Evolutionary conservation across 1,140 invertebrate genomes (phyloP).

Genomic region (Drosophila hydei): DNA sequence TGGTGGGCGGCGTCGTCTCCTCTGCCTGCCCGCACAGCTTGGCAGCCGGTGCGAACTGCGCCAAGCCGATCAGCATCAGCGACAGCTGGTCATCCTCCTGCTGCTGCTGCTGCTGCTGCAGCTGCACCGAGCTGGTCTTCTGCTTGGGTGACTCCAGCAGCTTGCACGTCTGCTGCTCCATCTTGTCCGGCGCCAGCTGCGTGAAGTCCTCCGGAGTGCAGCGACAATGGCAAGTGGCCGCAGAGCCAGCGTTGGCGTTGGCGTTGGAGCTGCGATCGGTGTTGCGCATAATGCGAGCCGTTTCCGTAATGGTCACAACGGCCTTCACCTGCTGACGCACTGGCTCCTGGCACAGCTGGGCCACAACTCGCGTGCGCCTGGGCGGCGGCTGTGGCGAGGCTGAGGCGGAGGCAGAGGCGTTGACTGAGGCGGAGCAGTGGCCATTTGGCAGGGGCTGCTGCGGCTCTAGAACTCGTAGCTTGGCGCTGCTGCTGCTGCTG

Average conservation of each 20-base stretch:
- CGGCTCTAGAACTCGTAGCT: constrained; percentile 76
- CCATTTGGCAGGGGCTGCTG: constrained; percentile 58
- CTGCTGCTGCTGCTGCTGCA: constrained; percentile 13
- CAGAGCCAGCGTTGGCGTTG: too few species aligned
- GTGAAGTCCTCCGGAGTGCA: constrained; percentile 77
- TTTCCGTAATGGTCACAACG: constrained; percentile 66
- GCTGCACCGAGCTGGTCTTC: constrained; percentile 42
- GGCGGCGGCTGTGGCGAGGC: constrained; percentile 62
- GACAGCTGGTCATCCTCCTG: constrained; percentile 86
- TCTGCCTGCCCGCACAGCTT: constrained; percentile 85
- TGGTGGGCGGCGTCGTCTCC: constrained; percentile 85
- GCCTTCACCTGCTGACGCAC: constrained; percentile 59
- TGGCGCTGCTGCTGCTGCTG: constrained; percentile 69
- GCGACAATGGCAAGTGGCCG: constrained; percentile 71
- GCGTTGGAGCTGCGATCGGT: constrained; percentile 24
- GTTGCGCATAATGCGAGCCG: constrained; percentile 62
- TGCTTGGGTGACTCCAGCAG: constrained; percentile 77
- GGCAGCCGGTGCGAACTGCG: constrained; percentile 87
- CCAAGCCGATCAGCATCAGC: constrained; percentile 87
- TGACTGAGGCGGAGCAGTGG: constrained; percentile 43
- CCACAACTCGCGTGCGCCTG: constrained; percentile 56
- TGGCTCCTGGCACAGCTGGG: constrained; percentile 61
- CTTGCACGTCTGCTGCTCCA: constrained; percentile 81
- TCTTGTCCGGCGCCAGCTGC: constrained; percentile 69
- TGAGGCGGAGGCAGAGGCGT: constrained; percentile 9